phyloP scores from a whole-genome alignment of 1,140 invertebrate species.

The Diuraphis noxia region DNA sequence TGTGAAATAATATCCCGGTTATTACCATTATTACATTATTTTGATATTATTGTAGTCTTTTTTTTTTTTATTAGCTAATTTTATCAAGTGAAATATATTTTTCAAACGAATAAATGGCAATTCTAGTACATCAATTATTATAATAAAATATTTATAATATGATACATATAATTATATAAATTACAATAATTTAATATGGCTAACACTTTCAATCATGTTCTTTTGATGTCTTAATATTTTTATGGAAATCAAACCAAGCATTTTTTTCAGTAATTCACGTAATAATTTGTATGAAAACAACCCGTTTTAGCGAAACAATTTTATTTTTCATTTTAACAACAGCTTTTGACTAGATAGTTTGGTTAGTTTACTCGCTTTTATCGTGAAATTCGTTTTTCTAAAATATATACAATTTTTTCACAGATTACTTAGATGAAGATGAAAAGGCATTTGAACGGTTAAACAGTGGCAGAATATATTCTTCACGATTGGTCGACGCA shows the following conservation, averaged over 20 bases:
- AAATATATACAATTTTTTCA: slow-evolving; percentile 28
- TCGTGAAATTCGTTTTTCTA: not conserved
- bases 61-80: not conserved
- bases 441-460: slow-evolving; percentile 59
- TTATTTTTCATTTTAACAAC: not conserved
- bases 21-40: no score
- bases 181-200: not conserved
- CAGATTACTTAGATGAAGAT: slow-evolving; percentile 59
- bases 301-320: not conserved
- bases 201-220: not conserved
- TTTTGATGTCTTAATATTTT: not conserved
- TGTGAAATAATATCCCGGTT: not conserved
- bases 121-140: no score
- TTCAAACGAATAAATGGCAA: no score
- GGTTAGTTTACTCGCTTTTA: not conserved
- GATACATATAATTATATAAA: not conserved
- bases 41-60: not conserved
- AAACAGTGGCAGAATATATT: slow-evolving; percentile 56
- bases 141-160: not conserved
- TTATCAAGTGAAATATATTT: no score
- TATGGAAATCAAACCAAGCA: no score
- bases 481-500: slow-evolving; percentile 58
- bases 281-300: not conserved
- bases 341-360: not conserved
- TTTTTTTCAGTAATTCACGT: not conserved